A percentile compares a stretch with the other conserved stretches of the same genome.
Evolutionary conservation across 2,797 vertebrate genomes (phyloP).

Genomic region (Pipistrellus pygmaeus): DNA sequence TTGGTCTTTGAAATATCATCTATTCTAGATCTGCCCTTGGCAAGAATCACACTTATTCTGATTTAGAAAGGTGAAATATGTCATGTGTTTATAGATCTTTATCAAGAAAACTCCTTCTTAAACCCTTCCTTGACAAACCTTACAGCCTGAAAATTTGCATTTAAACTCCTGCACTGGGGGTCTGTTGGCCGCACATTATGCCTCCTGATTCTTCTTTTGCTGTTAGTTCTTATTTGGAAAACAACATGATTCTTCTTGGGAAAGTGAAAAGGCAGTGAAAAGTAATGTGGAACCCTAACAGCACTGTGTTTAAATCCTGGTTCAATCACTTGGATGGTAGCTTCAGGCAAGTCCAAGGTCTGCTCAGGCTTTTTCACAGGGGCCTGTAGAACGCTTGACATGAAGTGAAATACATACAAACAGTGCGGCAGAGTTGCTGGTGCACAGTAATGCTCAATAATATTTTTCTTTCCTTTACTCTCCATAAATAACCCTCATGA

Average conservation of each 20-base stretch:
- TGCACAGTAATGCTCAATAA: not conserved
- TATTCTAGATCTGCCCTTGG: not conserved
- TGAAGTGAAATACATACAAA: not conserved
- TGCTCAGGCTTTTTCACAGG: not conserved
- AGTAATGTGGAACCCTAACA: not conserved
- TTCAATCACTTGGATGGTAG: not conserved
- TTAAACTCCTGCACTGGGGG: not conserved
- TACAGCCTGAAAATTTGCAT: not conserved
- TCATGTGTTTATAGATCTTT: not conserved
- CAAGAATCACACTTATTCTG: not conserved
- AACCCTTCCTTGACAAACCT: not conserved
- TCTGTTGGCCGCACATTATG: not conserved
- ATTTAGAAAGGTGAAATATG: not conserved
- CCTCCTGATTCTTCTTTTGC: not conserved
- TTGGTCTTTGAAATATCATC: conserved; percentile 32
- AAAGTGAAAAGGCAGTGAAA: not conserved
- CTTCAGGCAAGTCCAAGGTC: not conserved
- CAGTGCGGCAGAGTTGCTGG: not conserved
- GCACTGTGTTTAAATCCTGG: not conserved
- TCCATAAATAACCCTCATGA: not conserved
- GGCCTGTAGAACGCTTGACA: not conserved
- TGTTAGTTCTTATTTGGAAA: conserved; percentile 52
- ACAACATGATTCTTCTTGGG: not conserved
- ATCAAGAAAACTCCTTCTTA: not conserved
- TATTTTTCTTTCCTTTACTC: not conserved